Evolutionary conservation across 2,888 invertebrate species (phyloP).

Genomic region (Acheta domesticus): DNA sequence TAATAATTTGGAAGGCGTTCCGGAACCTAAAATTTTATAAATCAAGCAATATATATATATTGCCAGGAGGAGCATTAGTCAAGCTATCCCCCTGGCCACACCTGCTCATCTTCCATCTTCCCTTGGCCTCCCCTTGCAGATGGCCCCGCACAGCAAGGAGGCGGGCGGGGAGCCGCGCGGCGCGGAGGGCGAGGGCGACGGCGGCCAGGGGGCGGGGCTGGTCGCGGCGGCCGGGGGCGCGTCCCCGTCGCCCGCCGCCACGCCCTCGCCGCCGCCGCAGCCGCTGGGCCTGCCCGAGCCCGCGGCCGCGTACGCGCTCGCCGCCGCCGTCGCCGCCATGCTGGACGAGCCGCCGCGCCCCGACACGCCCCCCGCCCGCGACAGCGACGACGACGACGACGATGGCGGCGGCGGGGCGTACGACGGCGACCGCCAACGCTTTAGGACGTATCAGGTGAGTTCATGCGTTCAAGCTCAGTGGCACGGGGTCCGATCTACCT

Average conservation of each 20-base stretch:
- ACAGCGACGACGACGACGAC: neutral
- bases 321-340: neutral
- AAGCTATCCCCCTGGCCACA: too few species aligned
- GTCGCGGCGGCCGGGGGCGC: neutral
- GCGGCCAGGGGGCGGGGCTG: neutral
- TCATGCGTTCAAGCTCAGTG: too few species aligned
- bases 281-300: neutral
- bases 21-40: too few species aligned
- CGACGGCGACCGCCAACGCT: too few species aligned
- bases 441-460: too few species aligned
- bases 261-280: too few species aligned
- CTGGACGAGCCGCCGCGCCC: neutral
- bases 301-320: neutral
- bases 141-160: slow-evolving; percentile 31
- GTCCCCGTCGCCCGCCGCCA: neutral
- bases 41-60: too few species aligned
- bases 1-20: too few species aligned
- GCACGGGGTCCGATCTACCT: too few species aligned
- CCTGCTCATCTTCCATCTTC: too few species aligned
- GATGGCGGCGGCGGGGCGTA: neutral
- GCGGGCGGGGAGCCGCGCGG: neutral
- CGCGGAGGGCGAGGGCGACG: slow-evolving; percentile 26
- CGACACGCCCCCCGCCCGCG: neutral
- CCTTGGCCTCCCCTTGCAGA: neutral
- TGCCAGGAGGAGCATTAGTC: too few species aligned